Evolutionary conservation across 2,888 invertebrate species (phyloP), one percentile per base, ranked within the genome.

Genomic region (Chydorus sphaericus): DNA sequence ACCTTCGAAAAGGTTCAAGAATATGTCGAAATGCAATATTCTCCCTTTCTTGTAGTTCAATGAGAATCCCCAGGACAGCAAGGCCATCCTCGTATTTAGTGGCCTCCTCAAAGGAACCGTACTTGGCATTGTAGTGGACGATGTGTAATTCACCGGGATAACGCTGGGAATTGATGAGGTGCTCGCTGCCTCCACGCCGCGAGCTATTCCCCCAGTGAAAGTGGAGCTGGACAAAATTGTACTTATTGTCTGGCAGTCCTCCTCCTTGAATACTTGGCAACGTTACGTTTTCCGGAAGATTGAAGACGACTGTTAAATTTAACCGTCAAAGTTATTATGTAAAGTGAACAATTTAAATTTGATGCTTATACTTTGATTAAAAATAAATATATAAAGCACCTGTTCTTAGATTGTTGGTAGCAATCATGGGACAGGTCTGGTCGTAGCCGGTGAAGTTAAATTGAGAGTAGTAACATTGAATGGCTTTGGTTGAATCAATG

Each of bases 121-220:
- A 79, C 18, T 68, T 64, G 20, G 68, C 68, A 18, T 83, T 83
- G 67, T 79, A 85, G 67, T 85, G 86, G 0, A 87, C 86, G 55
- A 85, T 78, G 65, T 87, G 87, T 48, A 83, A 81, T 69, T 85
- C 85, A 70, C 83, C 82, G 0, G 78, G 82, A 62, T 78, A 83
- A 8, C 39, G n/a, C 18, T n/a, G 20, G n/a, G n/a, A n/a, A n/a
- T n/a, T n/a, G n/a, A 89, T 70, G 1, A 80, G 80, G 66, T 89
- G 89, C 66, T 89, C 89, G 0, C 88, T 85, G 51, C n/a, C n/a
- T n/a, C 80, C 77, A 55, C 80, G 73, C 4, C 79, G 76, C 64
- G 85, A 82, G 62, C 83, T 81, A 64, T 79, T 77, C 1, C 83
- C 84, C 86, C 87, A 88, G 66, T 89, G 88, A 68, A 88, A 84